Evolutionary conservation across 2,888 invertebrate genomes (phyloP), one percentile per base, ranked within the genome.

Genomic region (Andrena bucephala): DNA sequence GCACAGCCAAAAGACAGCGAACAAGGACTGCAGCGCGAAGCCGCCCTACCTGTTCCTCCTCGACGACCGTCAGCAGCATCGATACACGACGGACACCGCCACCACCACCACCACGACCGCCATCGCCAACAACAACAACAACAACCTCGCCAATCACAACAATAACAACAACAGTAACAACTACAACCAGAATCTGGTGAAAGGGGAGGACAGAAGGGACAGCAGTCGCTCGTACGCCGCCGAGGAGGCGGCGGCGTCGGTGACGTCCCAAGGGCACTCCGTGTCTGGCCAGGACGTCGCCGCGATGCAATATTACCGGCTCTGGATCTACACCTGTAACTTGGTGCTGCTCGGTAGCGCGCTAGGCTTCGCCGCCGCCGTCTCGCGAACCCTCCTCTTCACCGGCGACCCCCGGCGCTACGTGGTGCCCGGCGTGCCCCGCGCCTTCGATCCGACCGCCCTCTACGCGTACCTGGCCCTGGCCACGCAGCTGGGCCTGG

Each of bases 321-420:
- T 98, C 94, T 98, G 98, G 98, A 98, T 98, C 94, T 98, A 98
- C 96, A 97, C 97, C 94, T 98, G 97, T 96, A 98, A 98, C 95
- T 96, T 97, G 94, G 97, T 97, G 92, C 95, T 98, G 94, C 95
- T 98, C 94, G 96, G 97, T 91, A 97, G 97, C 93, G 97, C 97
- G 93, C 95, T 97, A 89, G 97, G 97, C 82, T 97, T 97, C 94
- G 96, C 96, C 92, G 96, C 96, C 88, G 97, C 97, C 89, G 97
- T 97, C 88, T 96, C 96, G 73, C 95, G 96, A 92, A 96, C 96
- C 66, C 95, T 97, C 77, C 91, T 96, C 76, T 93, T 94, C 84
- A 92, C 93, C 80, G 95, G 96, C 81, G 97, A 97, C 94, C 97
- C 96, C 92, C 95, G 96, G 79, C 95, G 97, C 90, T 94, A 96